Base-by-base conservation (phyloP, 2,113 vertebrate genomes). In the Potamarius usumacintae region DNA sequence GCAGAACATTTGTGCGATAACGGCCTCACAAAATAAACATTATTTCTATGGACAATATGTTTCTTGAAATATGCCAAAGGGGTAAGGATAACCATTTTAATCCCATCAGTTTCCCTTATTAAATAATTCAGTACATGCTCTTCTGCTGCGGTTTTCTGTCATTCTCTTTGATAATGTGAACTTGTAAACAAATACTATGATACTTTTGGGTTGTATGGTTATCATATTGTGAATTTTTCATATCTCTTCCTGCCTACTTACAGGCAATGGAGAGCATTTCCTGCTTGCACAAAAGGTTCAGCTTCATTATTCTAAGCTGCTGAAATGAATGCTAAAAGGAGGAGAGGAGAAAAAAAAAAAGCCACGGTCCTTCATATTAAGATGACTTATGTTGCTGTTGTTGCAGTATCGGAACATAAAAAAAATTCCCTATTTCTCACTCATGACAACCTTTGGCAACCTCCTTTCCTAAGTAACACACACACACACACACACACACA, bases 361-460 rank as follows among this genome's bases (percentile, higher is more conserved):
- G 60, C 62, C 0, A 50, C 1, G n/a, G 25, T 67, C 42, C 69
- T 87, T 83, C 72, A 52, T 72, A 78, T 34, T 15, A 78, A 88
- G 74, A 88, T 88, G 87, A 88, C 82, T 84, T 78, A 79, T 84
- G 57, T 42, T 82, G 55, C 57, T 60, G 72, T 53, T 84, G 87
- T 77, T 78, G 69, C 62, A 84, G 52, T 79, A 84, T 50, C 48
- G n/a, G 58, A 69, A 67, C 60, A 90, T 87, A 87, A 90, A 72
- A 89, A 42, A 77, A 62, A 55, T 67, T 25, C 78, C 60, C 30
- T 60, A 85, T 82, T 34, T 77, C 80, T 87, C 27, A 81, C 79
- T 80, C 71, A 77, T 82, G 88, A 80, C 85, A 87, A 62, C 79
- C 30, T 62, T 77, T 48, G 76, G 74, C 86, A 87, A 88, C 86